These are phyloP conservation scores for Hypotaenidia okinawae DNA, from an alignment of 2,797 vertebrate genomes.

Conservation along the genomic window DNA sequence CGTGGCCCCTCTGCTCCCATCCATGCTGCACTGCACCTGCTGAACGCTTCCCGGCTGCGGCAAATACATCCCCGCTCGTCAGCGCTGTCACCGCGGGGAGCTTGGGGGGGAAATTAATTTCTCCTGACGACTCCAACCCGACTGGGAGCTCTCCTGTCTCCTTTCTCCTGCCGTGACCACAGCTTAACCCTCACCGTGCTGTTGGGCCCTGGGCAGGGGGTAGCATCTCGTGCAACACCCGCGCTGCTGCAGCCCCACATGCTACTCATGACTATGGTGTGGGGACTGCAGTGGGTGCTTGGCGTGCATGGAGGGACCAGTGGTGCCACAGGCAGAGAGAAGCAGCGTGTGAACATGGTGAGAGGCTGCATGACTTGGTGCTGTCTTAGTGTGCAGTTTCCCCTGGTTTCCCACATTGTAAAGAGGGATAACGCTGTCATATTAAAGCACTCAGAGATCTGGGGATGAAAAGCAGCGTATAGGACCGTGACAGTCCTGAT, in stretches of 20 bases:
- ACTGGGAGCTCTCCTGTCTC: not conserved
- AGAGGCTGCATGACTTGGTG: not conserved
- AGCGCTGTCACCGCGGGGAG: not conserved
- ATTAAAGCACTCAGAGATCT: slow-evolving; percentile 44
- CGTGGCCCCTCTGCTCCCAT: not conserved
- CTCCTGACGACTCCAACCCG: not conserved
- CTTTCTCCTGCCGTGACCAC: not conserved
- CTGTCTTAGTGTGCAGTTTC: not conserved
- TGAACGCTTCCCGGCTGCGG: rapidly evolving
- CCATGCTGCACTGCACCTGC: not conserved
- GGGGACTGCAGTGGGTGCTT: not conserved
- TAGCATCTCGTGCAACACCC: not conserved
- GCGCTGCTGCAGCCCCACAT: rapidly evolving
- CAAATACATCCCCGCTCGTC: not conserved
- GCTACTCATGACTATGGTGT: rapidly evolving
- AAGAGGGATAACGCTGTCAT: slow-evolving; percentile 23
- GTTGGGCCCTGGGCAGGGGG: rapidly evolving
- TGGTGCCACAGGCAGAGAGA: not conserved
- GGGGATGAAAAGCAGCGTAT: slow-evolving; percentile 22
- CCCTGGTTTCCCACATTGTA: slow-evolving; percentile 28
- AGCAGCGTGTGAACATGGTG: not conserved
- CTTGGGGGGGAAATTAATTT: not conserved
- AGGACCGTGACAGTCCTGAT: slow-evolving; percentile 36
- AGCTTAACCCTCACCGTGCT: not conserved
- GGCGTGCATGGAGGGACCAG: rapidly evolving